Base-by-base conservation (phyloP, 2,113 vertebrate species). In the Serinus canaria region DNA sequence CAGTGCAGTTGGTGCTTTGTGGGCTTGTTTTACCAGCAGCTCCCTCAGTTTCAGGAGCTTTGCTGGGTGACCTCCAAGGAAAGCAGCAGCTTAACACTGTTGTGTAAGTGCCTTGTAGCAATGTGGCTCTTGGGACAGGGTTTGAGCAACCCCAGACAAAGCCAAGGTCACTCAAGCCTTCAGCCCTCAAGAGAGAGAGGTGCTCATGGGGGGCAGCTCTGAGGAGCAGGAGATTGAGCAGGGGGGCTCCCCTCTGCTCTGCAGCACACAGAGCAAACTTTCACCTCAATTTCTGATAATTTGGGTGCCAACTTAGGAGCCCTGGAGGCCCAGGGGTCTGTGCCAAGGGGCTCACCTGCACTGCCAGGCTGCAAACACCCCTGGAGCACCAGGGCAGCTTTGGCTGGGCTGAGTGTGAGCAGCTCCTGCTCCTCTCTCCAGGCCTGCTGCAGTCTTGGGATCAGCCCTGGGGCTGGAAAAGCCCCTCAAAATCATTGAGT, bases 271-370 rank as follows among this genome's bases (percentile, higher is more conserved):
- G 46, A 2, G 15, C 41, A 43, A 43, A 43, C 41, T 43, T 44
- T 24, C 46, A 3, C 73, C 47, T 49, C 4, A 4, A 8, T 64
- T 64, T 49, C 44, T 73, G 64, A 18, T 28, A 8, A 2, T 19
- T 14, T 58, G 31, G 30, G 25, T 37, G 31, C 47, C 43, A 19
- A 0, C 19, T 47, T 2, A 5, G 9, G 3, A 3, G 5, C 10
- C 21, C 23, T 13, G 3, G 59, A 35, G 49, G 3, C 24, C 5
- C 1, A 11, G 39, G 56, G 17, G 52, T 8, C 21, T 4, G 70
- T 53, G 75, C 28, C 9, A 31, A 7, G 69, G 69, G 15, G 41
- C 55, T 92, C 0, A 1, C 15, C 30, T 6, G 1, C 1, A 20
- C 2, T 63, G 44, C 39, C 59, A 50, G 74, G 1, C 33, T 27